Evolutionary conservation across 2,888 invertebrate genomes (phyloP).

Genomic region (Hybos culiciformis): DNA sequence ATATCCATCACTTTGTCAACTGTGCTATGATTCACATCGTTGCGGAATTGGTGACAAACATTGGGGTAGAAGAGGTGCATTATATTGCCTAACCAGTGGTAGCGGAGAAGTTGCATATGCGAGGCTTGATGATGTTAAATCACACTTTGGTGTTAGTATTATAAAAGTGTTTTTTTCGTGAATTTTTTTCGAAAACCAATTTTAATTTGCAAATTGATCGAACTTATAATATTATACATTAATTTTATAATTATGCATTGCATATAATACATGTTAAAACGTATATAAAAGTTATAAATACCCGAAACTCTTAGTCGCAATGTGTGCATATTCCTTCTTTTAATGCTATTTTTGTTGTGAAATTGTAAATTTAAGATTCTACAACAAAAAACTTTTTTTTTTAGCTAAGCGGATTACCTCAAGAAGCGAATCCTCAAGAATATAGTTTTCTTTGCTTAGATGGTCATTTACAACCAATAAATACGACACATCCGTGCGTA

Average conservation of each 20-base stretch:
- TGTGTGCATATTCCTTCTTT: too few species aligned
- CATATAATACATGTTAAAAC: too few species aligned
- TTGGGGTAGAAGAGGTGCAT: slow-evolving; percentile 69
- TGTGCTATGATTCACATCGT: slow-evolving; percentile 47
- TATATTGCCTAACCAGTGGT: slow-evolving; percentile 64
- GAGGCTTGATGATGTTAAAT: slow-evolving; percentile 50
- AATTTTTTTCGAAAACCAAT: slow-evolving; percentile 12
- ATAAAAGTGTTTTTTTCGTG: neutral
- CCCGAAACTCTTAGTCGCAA: too few species aligned
- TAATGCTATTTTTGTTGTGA: too few species aligned
- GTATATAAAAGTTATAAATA: too few species aligned
- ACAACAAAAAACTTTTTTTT: too few species aligned
- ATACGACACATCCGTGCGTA: slow-evolving; percentile 48
- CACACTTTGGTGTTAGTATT: slow-evolving; percentile 48
- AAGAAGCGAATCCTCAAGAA: slow-evolving; percentile 35
- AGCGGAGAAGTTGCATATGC: slow-evolving; percentile 75
- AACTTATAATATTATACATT: neutral
- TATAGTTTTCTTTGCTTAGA: slow-evolving; percentile 66
- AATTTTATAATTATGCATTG: neutral
- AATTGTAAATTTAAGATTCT: too few species aligned
- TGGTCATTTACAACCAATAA: slow-evolving; percentile 48
- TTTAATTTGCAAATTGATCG: neutral
- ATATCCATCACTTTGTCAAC: slow-evolving; percentile 57
- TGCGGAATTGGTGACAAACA: slow-evolving; percentile 61
- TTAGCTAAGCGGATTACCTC: slow-evolving; percentile 29